A percentile compares a stretch with the other conserved stretches of the same genome.
These are phyloP conservation scores for Gambusia affinis DNA, from an alignment of 2,113 vertebrate genomes.

Conservation along the genomic window DNA sequence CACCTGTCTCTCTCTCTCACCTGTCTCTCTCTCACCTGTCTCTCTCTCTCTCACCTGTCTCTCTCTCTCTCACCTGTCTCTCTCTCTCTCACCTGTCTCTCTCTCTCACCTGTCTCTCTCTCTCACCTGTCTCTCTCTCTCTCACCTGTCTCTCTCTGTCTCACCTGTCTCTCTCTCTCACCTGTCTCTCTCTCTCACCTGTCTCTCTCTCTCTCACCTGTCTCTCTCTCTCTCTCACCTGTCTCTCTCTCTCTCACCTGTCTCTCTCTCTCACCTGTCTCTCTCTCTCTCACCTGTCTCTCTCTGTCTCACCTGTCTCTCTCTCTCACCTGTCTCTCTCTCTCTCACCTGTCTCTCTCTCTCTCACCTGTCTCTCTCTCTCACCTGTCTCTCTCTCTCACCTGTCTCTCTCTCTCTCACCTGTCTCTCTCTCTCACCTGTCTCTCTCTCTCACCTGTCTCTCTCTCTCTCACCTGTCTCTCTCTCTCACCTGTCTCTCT, in stretches of 20 bases:
- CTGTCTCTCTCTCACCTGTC: constrained; percentile 71
- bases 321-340: neutral
- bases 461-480: neutral
- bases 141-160: neutral
- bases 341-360: neutral
- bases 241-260: neutral
- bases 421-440: constrained; percentile 80
- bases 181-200: constrained; percentile 78
- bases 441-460: neutral
- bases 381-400: neutral
- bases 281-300: no score
- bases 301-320: neutral
- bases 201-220: no score
- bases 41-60: no score
- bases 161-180: constrained; percentile 49
- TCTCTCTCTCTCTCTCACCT: neutral
- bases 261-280: constrained; percentile 79
- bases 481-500: neutral
- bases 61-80: neutral
- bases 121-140: neutral
- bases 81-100: neutral
- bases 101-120: constrained; percentile 82
- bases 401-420: neutral
- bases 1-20: constrained; percentile 64
- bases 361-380: no score